Percentiles rank a stretch among this genome's conserved stretches.
These are phyloP conservation scores for Drepana falcataria DNA, from an alignment of 2,888 invertebrate genomes.

Conservation along the genomic window DNA sequence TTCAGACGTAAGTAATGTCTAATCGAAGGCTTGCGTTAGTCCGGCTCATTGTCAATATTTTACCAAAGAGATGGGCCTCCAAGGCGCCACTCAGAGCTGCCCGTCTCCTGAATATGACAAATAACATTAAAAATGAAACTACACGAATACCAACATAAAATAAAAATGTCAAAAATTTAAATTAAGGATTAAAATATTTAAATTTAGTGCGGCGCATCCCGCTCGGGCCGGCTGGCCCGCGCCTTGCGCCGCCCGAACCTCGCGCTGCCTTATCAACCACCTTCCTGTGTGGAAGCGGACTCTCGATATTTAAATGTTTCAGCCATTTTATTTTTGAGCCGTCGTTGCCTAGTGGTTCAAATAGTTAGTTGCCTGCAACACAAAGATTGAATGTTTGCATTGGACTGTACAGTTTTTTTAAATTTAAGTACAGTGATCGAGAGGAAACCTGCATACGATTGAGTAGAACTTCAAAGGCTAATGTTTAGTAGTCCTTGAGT, in stretches of 20 bases:
- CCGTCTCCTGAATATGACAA: constrained; percentile 74
- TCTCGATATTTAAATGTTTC: constrained; percentile 6
- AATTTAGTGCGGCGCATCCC: constrained; percentile 75
- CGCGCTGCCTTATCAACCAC: background rate
- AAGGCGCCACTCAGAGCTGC: constrained; percentile 66
- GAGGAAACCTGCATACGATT: too few species aligned
- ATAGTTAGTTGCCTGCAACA: too few species aligned
- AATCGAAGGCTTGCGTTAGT: constrained; percentile 16
- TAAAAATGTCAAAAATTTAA: constrained; percentile 80
- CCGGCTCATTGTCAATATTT: constrained; percentile 40
- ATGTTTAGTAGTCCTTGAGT: too few species aligned
- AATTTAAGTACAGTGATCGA: too few species aligned
- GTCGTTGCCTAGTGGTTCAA: too few species aligned
- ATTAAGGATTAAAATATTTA: constrained; percentile 79
- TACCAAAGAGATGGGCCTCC: constrained; percentile 41
- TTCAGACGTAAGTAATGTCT: constrained; percentile 16
- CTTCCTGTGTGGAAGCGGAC: constrained; percentile 35
- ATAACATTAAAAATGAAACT: constrained; percentile 77
- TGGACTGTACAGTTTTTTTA: too few species aligned
- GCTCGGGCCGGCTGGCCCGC: constrained; percentile 40
- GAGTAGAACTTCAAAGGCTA: too few species aligned
- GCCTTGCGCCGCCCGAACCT: constrained; percentile 32
- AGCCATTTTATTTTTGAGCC: too few species aligned
- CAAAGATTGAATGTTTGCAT: too few species aligned
- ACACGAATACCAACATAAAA: constrained; percentile 78